Percentiles rank a stretch among this genome's conserved stretches.
These are phyloP conservation scores for Lamellibrachia columna DNA, from an alignment of 2,888 invertebrate genomes.

Conservation along the genomic window DNA sequence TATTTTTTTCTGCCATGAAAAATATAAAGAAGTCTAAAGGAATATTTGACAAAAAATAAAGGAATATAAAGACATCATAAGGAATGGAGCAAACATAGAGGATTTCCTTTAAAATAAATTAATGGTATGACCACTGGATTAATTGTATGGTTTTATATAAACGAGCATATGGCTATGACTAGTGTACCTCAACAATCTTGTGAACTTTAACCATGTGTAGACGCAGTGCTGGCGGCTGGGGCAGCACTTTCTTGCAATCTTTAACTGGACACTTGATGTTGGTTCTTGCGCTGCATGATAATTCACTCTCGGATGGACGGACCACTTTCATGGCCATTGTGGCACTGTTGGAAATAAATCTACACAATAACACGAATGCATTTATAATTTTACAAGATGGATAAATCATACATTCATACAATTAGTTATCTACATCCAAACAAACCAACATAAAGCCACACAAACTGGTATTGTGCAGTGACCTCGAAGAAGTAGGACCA, in stretches of 20 bases:
- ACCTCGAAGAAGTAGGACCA: no score
- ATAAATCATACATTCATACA: not conserved
- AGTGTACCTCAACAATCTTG: not conserved
- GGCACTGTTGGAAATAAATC: not conserved
- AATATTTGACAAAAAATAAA: no score
- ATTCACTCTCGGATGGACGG: not conserved
- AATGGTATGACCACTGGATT: no score
- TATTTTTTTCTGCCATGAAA: no score
- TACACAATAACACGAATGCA: not conserved
- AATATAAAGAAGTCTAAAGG: no score
- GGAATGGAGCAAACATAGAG: no score
- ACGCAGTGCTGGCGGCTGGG: not conserved
- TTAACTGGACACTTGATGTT: slow-evolving; percentile 3
- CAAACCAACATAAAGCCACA: no score
- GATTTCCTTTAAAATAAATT: no score
- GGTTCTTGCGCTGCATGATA: not conserved
- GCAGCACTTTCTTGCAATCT: not conserved
- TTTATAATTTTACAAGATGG: not conserved
- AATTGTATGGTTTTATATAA: no score
- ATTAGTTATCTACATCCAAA: not conserved
- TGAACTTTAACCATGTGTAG: not conserved
- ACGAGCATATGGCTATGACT: not conserved
- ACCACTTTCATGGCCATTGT: not conserved
- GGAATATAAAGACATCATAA: no score
- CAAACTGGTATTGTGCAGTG: no score